Evolutionary conservation across 2,888 invertebrate species (phyloP).

Genomic region (Ptychoptera contaminata): DNA sequence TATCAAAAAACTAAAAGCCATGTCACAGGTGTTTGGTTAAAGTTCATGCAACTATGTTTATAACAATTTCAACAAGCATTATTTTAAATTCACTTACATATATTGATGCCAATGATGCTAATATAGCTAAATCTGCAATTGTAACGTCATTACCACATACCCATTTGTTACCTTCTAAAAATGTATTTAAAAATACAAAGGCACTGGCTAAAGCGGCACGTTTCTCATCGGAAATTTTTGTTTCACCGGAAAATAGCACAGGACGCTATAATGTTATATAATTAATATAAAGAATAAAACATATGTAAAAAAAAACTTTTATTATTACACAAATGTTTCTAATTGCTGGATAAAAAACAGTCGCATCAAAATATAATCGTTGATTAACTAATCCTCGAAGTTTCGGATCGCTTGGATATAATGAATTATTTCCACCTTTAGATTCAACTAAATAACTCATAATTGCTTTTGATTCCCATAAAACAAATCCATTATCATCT

Average conservation of each 20-base stretch:
- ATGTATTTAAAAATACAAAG: conserved; percentile 28
- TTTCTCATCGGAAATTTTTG: conserved; percentile 35
- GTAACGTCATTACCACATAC: conserved; percentile 30
- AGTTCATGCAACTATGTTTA: no score
- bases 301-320: no score
- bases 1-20: no score
- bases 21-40: no score
- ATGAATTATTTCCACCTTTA: conserved; percentile 32
- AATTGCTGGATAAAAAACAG: conserved; percentile 42
- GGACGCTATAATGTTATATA: conserved; percentile 34
- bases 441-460: conserved; percentile 43
- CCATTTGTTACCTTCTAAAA: conserved; percentile 24
- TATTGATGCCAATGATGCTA: conserved; percentile 26
- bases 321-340: conserved; percentile 40
- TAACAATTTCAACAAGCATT: no score
- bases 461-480: conserved; percentile 56
- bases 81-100: conserved; percentile 1
- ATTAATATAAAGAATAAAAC: neutral
- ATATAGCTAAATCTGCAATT: conserved; percentile 31
- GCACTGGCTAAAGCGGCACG: conserved; percentile 39
- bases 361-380: conserved; percentile 44
- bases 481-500: conserved; percentile 45
- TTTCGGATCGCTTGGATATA: conserved; percentile 44
- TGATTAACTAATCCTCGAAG: conserved; percentile 42
- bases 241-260: conserved; percentile 40